Percentiles rank a stretch among this genome's conserved stretches.
These are phyloP conservation scores for Poecilia velifera DNA, from an alignment of 2,797 vertebrate species.

Conservation along the genomic window DNA sequence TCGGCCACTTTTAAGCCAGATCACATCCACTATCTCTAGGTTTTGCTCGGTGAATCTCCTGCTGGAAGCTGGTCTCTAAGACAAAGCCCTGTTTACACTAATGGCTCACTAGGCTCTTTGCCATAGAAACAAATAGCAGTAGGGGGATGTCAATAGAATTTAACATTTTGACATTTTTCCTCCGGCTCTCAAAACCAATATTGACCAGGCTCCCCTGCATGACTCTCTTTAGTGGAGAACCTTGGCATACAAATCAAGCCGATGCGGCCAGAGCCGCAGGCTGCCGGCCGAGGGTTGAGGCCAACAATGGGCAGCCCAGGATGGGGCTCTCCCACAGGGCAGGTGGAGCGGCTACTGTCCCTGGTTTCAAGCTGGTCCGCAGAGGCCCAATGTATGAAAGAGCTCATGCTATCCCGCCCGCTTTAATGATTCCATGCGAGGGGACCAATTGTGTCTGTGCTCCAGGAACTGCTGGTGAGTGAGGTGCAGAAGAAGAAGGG, in stretches of 20 bases:
- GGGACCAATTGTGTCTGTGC: constrained; percentile 76
- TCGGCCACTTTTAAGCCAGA: constrained; percentile 74
- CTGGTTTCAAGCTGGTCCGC: constrained; percentile 81
- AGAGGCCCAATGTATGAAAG: constrained; percentile 76
- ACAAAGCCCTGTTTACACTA: constrained; percentile 90
- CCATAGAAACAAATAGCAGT: constrained; percentile 84
- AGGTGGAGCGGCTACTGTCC: constrained; percentile 80
- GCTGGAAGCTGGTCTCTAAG: constrained; percentile 80
- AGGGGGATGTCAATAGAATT: constrained; percentile 80
- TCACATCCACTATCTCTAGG: constrained; percentile 75
- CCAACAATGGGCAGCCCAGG: constrained; percentile 82
- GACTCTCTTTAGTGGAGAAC: constrained; percentile 82
- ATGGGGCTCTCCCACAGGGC: constrained; percentile 80
- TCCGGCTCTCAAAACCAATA: constrained; percentile 86
- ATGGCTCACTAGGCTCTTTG: constrained; percentile 81
- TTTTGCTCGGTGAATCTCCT: constrained; percentile 80
- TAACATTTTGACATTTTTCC: constrained; percentile 87
- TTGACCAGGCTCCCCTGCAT: constrained; percentile 84
- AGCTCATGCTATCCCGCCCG: constrained; percentile 72
- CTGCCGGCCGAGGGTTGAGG: constrained; percentile 80
- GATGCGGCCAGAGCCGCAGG: constrained; percentile 82
- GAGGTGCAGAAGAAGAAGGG: constrained; percentile 78
- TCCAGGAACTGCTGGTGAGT: constrained; percentile 78
- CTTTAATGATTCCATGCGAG: constrained; percentile 80
- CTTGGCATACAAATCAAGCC: constrained; percentile 84